Evolutionary conservation across 1,140 invertebrate species (phyloP).

Genomic region (Pissodes strobi): DNA sequence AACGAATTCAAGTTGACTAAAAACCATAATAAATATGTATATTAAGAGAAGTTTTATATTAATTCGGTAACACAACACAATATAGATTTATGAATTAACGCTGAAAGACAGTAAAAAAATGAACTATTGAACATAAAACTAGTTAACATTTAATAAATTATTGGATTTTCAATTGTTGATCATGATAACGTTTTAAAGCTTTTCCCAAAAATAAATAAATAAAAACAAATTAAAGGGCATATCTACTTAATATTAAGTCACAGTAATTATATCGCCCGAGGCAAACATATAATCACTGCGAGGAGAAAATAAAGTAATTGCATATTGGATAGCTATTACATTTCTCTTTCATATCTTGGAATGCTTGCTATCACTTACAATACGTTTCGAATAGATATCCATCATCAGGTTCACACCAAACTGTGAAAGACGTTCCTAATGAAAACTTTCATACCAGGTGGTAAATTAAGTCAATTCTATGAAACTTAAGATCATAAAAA

Average conservation of each 20-base stretch:
- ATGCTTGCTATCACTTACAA: constrained; percentile 13
- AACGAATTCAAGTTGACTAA: too few species aligned
- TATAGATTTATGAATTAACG: too few species aligned
- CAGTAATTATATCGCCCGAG: constrained; percentile 17
- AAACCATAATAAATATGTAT: too few species aligned
- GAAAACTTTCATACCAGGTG: too few species aligned
- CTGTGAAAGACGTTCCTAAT: too few species aligned
- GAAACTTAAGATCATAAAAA: too few species aligned
- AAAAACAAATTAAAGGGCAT: constrained; percentile 37
- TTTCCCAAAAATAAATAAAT: constrained; percentile 6
- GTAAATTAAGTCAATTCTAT: too few species aligned
- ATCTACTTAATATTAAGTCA: constrained; percentile 50
- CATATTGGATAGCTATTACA: not conserved
- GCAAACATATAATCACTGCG: constrained; percentile 10
- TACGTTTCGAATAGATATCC: too few species aligned
- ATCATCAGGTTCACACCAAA: too few species aligned
- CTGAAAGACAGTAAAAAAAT: constrained; percentile 24
- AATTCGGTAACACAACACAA: too few species aligned
- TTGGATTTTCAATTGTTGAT: not conserved
- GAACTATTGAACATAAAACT: too few species aligned
- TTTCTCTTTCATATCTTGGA: not conserved
- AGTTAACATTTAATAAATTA: not conserved
- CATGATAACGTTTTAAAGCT: not conserved
- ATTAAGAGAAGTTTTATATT: too few species aligned
- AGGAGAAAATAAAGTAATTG: not conserved